Evolutionary conservation across 2,797 vertebrate species (phyloP).

Genomic region (Numenius phaeopus): DNA sequence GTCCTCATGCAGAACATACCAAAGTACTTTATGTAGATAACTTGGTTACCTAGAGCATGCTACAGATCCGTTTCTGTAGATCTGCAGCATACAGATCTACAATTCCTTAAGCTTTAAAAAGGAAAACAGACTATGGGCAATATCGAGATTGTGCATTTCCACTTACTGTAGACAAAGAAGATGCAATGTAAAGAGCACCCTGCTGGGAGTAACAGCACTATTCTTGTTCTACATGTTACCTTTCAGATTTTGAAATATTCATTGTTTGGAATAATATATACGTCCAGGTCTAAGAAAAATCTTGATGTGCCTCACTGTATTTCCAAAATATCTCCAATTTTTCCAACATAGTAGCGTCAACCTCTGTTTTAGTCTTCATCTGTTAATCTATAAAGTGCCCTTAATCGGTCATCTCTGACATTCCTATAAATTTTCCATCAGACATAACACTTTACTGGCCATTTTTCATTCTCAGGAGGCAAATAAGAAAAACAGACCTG

Average conservation of each 20-base stretch:
- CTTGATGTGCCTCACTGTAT: background rate
- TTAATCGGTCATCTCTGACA: conserved; percentile 45
- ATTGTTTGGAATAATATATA: conserved; percentile 15
- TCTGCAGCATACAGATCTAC: no score
- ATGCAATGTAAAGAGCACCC: background rate
- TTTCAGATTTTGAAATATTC: conserved; percentile 46
- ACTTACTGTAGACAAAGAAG: background rate
- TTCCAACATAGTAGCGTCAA: background rate
- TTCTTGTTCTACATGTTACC: background rate
- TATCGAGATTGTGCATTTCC: background rate
- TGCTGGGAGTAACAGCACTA: background rate
- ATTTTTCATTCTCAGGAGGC: conserved; percentile 39
- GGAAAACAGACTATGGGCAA: background rate
- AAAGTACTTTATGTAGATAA: background rate
- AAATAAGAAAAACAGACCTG: conserved; percentile 29
- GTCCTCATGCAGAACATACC: background rate
- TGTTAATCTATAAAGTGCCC: conserved; percentile 33
- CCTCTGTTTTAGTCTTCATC: conserved; percentile 34
- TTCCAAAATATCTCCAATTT: conserved; percentile 23
- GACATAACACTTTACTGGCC: background rate
- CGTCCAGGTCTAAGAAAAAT: background rate
- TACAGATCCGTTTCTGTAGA: background rate
- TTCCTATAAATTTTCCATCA: conserved; percentile 38
- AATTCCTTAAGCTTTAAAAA: background rate
- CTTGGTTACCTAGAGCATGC: background rate